phyloP scores from a whole-genome alignment of 2,797 vertebrate species.

The Denticeps clupeoides region DNA sequence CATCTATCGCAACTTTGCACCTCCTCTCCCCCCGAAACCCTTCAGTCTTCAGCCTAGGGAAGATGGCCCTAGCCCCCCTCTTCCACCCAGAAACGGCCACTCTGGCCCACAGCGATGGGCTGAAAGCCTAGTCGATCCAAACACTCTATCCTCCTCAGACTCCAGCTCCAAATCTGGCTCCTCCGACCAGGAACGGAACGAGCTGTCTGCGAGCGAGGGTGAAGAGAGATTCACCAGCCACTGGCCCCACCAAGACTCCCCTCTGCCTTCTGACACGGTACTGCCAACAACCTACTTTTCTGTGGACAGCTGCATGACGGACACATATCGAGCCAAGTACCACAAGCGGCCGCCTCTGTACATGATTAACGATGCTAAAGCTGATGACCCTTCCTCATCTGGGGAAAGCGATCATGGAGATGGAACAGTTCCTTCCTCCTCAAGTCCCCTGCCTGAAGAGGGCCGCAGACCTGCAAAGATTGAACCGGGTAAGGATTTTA shows the following conservation, averaged over 20 bases:
- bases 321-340: slow-evolving; percentile 88
- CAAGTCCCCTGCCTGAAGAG: slow-evolving; percentile 43
- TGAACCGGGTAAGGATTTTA: slow-evolving; percentile 62
- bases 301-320: slow-evolving; percentile 93
- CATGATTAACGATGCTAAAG: slow-evolving; percentile 37
- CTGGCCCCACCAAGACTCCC: slow-evolving; percentile 21
- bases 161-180: slow-evolving; percentile 60
- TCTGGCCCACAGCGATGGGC: slow-evolving; percentile 25
- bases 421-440: slow-evolving; percentile 27
- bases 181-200: slow-evolving; percentile 57
- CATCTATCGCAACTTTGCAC: slow-evolving; percentile 48
- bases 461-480: slow-evolving; percentile 45
- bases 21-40: slow-evolving; percentile 74
- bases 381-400: slow-evolving; percentile 52
- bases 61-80: too few relatives aligned
- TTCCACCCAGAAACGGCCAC: not conserved
- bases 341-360: slow-evolving; percentile 70
- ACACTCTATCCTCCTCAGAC: slow-evolving; percentile 41
- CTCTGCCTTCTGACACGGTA: slow-evolving; percentile 39
- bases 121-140: slow-evolving; percentile 21
- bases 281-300: slow-evolving; percentile 88
- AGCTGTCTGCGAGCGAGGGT: slow-evolving; percentile 57
- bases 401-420: slow-evolving; percentile 55
- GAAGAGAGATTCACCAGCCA: slow-evolving; percentile 50
- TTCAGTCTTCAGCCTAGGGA: slow-evolving; percentile 32